These are phyloP conservation scores for Sycophila sp. DNA, from an alignment of 1,140 invertebrate genomes.

Conservation along the genomic window DNA sequence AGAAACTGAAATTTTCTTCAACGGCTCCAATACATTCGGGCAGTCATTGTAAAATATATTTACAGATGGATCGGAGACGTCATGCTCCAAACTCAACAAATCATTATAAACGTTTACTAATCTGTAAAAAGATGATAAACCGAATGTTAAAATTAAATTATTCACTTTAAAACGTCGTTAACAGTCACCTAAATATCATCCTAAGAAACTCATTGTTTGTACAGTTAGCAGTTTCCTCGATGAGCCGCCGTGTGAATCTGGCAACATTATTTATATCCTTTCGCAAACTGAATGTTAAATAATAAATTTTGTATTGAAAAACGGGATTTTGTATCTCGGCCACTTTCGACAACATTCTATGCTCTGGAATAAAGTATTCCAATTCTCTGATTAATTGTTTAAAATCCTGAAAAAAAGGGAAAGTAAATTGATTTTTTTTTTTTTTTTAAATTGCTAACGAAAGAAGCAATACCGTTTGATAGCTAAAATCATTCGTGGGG, in stretches of 20 bases:
- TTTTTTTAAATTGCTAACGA: too few species aligned
- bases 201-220: slow-evolving; percentile 43
- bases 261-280: slow-evolving; percentile 47
- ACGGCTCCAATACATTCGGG: slow-evolving; percentile 66
- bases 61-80: slow-evolving; percentile 43
- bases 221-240: slow-evolving; percentile 46
- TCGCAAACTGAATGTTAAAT: slow-evolving; percentile 43
- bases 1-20: slow-evolving; percentile 68
- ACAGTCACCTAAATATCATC: slow-evolving; percentile 49
- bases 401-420: background rate
- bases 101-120: slow-evolving; percentile 54
- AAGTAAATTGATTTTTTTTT: too few species aligned
- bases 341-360: slow-evolving; percentile 30
- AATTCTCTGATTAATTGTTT: slow-evolving; percentile 8
- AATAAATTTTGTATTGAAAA: slow-evolving; percentile 49
- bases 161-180: background rate
- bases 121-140: slow-evolving; percentile 42
- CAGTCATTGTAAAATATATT: slow-evolving; percentile 67
- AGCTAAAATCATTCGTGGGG: background rate
- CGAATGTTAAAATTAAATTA: too few species aligned
- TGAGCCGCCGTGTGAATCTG: slow-evolving; percentile 46
- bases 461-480: slow-evolving; percentile 2
- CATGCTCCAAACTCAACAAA: slow-evolving; percentile 45
- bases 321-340: slow-evolving; percentile 38
- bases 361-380: slow-evolving; percentile 25